Percentiles rank a stretch among this genome's conserved stretches.
phyloP scores from a whole-genome alignment of 2,888 invertebrate genomes.

The Orthosia gothica region DNA sequence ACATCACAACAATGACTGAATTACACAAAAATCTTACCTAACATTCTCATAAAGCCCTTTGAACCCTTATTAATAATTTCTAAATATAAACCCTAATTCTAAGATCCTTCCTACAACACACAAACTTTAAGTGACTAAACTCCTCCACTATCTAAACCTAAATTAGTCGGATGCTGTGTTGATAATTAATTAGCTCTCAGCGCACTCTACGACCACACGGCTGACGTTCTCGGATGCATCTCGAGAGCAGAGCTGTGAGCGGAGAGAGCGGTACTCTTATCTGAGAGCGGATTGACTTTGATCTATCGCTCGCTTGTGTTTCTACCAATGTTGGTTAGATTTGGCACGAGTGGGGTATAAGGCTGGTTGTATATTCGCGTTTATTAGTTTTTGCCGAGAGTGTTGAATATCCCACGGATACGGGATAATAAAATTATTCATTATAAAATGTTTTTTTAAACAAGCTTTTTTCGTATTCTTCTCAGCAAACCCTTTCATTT shows the following conservation, averaged over 20 bases:
- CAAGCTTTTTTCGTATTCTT: too few relatives aligned
- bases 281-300: slow-evolving; percentile 63
- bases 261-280: slow-evolving; percentile 51
- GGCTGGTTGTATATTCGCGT: background rate
- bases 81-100: background rate
- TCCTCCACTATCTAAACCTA: slow-evolving; percentile 27
- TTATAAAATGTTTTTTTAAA: too few relatives aligned
- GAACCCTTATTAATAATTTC: background rate
- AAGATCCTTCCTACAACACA: background rate
- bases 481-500: too few relatives aligned
- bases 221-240: slow-evolving; percentile 54
- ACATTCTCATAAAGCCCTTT: background rate
- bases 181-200: slow-evolving; percentile 64
- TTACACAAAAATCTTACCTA: too few relatives aligned
- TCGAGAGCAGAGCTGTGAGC: slow-evolving; percentile 36
- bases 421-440: too few relatives aligned
- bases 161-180: slow-evolving; percentile 45
- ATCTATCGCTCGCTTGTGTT: slow-evolving; percentile 59
- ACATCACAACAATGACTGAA: too few relatives aligned
- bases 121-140: slow-evolving; percentile 23
- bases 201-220: slow-evolving; percentile 39
- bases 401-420: background rate
- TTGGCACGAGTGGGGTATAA: slow-evolving; percentile 35
- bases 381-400: background rate
- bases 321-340: slow-evolving; percentile 41